phyloP scores from a whole-genome alignment of 2,113 vertebrate species.

The Sturnus vulgaris region DNA sequence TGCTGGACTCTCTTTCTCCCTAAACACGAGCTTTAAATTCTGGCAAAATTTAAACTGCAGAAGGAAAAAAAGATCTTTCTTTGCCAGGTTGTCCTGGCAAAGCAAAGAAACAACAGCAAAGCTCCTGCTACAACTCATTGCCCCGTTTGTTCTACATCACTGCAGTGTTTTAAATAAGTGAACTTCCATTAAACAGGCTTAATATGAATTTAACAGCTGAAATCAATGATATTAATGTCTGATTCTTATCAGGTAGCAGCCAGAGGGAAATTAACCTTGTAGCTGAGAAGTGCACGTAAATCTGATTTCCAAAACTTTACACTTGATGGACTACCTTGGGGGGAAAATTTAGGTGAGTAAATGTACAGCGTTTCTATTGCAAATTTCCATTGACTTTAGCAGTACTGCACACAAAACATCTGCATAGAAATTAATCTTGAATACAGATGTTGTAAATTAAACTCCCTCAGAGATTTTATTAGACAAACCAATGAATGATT shows the following conservation, averaged over 20 bases:
- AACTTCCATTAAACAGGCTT: neutral
- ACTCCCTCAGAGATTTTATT: neutral
- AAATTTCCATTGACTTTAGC: neutral
- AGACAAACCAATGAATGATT: slow-evolving; percentile 18
- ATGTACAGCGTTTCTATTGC: neutral
- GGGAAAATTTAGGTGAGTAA: neutral
- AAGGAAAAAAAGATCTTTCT: neutral
- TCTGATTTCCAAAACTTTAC: neutral
- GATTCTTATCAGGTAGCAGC: neutral
- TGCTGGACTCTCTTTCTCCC: neutral
- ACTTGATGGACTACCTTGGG: neutral
- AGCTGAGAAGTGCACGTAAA: neutral
- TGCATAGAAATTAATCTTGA: slow-evolving; percentile 1
- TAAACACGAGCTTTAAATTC: neutral
- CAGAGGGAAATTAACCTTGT: slow-evolving; percentile 6
- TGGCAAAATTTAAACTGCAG: neutral
- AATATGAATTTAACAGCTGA: neutral
- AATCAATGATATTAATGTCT: slow-evolving; percentile 14
- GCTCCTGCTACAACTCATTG: neutral
- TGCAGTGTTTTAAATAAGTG: neutral
- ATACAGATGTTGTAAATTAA: neutral
- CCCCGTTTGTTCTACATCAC: neutral
- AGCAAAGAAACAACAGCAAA: neutral
- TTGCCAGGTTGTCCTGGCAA: neutral
- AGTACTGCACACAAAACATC: neutral